Percentiles rank a stretch among this genome's conserved stretches.
Conservation (phyloP, 1,140 invertebrate genomes). For the Theocolax elegans region DNA sequence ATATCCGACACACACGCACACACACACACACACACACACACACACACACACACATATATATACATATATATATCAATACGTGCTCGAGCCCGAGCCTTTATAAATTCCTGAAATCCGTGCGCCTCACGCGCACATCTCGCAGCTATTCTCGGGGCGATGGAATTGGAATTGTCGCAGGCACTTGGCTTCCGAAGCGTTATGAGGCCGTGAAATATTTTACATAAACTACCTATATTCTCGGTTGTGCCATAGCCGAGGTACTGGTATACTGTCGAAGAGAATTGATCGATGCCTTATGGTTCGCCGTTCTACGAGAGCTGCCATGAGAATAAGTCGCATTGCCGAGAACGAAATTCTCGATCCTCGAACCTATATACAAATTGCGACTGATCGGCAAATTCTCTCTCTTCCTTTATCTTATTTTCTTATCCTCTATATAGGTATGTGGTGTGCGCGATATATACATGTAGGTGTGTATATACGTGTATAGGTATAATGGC, state of each 20-base stretch:
- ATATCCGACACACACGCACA: not conserved
- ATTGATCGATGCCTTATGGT: conserved; percentile 25
- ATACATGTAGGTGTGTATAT: no score
- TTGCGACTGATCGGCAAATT: not conserved
- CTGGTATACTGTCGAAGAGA: not conserved
- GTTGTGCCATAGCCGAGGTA: not conserved
- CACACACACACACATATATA: no score
- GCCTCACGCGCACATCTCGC: not conserved
- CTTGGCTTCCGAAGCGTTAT: not conserved
- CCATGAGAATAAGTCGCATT: not conserved
- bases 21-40: no score
- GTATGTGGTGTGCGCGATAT: no score
- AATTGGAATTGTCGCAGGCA: conserved; percentile 16
- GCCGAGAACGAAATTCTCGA: conserved; percentile 1
- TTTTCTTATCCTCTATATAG: no score
- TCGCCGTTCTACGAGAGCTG: not conserved
- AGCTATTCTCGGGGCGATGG: not conserved
- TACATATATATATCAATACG: no score
- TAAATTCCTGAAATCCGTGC: conserved; percentile 13
- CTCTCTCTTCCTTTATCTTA: no score
- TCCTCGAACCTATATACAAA: not conserved
- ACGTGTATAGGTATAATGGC: no score
- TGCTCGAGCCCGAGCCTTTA: not conserved
- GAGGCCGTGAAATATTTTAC: conserved; percentile 22
- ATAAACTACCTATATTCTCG: conserved; percentile 11